Evolutionary conservation across 2,888 invertebrate genomes (phyloP).

Genomic region (Acrocera orbiculus): DNA sequence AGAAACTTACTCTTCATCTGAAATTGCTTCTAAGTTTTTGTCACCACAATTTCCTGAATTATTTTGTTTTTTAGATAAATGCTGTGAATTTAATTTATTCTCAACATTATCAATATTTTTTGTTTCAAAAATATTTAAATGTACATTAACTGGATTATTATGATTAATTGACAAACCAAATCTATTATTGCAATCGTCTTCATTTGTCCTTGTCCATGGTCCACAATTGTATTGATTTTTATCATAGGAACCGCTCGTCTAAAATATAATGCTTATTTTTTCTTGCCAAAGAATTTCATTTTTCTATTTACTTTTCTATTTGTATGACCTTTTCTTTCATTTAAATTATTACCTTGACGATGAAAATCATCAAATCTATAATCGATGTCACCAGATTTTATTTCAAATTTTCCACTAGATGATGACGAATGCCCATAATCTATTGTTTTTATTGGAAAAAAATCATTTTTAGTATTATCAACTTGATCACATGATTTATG

Average conservation of each 20-base stretch:
- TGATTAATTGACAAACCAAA: slow-evolving; percentile 12
- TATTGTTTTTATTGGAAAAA: slow-evolving; percentile 47
- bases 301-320: slow-evolving; percentile 6
- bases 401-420: no score
- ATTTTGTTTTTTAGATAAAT: no score
- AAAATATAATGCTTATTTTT: slow-evolving; percentile 5
- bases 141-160: slow-evolving; percentile 5
- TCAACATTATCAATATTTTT: slow-evolving; percentile 4
- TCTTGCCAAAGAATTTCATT: slow-evolving; percentile 3
- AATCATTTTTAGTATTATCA: slow-evolving; percentile 21
- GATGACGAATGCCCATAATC: slow-evolving; percentile 45
- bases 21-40: slow-evolving; percentile 24
- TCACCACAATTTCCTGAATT: no score
- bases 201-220: slow-evolving; percentile 5
- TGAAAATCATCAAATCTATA: no score
- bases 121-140: neutral
- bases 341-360: neutral
- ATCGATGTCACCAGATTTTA: no score
- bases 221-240: slow-evolving; percentile 1
- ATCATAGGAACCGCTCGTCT: slow-evolving; percentile 4
- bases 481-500: slow-evolving; percentile 35
- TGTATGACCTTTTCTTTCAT: slow-evolving; percentile 1
- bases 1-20: slow-evolving; percentile 26
- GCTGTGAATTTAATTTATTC: slow-evolving; percentile 15
- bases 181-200: slow-evolving; percentile 6